A percentile compares a stretch with the other conserved stretches of the same genome.
phyloP scores from a whole-genome alignment of 2,797 vertebrate species.

The Smutsia temminckii region DNA sequence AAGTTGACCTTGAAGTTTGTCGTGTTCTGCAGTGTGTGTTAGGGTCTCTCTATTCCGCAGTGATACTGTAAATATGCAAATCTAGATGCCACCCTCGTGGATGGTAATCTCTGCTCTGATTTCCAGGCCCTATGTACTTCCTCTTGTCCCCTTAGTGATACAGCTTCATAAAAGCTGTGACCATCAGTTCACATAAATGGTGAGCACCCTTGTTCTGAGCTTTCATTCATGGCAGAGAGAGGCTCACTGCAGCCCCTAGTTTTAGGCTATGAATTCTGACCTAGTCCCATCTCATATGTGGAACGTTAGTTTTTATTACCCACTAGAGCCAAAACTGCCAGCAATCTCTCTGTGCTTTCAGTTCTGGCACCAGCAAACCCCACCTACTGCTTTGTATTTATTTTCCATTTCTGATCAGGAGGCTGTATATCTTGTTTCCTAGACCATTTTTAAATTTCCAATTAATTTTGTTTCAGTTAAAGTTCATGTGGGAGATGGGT shows the following conservation, averaged over 20 bases:
- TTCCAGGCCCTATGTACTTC: background rate
- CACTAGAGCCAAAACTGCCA: background rate
- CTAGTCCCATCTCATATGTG: background rate
- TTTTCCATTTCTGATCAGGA: background rate
- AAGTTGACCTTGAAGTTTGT: background rate
- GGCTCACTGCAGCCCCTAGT: too few relatives aligned
- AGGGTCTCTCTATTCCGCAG: background rate
- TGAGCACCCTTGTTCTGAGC: background rate
- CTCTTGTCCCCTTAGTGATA: background rate
- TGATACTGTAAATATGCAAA: background rate
- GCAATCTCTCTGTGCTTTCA: background rate
- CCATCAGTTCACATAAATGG: background rate
- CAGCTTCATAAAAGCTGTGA: background rate
- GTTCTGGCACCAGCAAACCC: background rate
- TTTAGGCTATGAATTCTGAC: background rate
- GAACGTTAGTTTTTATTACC: background rate
- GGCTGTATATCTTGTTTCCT: background rate
- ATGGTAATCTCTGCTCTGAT: background rate
- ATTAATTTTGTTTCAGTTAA: slow-evolving; percentile 12
- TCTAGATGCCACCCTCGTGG: background rate
- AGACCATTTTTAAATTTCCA: background rate
- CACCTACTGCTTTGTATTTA: background rate
- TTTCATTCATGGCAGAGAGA: background rate
- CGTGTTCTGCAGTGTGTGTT: background rate
- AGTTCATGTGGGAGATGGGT: background rate